Percentiles rank a stretch among this genome's conserved stretches.
Conservation (phyloP, 1,140 invertebrate species). For the Cydia strobilella region DNA sequence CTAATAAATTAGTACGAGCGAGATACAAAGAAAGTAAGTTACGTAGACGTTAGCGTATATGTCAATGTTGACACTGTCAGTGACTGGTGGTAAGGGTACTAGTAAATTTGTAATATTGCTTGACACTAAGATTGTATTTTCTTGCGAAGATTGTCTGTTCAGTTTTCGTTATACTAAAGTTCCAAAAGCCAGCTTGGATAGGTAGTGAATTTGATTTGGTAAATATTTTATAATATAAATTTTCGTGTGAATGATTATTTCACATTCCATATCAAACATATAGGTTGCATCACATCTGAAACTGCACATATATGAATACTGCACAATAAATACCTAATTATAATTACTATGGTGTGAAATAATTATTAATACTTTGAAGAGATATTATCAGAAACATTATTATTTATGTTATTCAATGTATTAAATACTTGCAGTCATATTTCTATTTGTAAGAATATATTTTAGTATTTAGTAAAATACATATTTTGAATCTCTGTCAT, state of each 20-base stretch:
- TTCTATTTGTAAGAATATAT: conserved; percentile 33
- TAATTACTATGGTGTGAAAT: conserved; percentile 1
- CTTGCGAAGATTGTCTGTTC: not conserved
- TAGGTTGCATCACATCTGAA: conserved; percentile 6
- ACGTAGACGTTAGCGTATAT: too few relatives aligned
- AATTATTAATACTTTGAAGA: conserved; percentile 31
- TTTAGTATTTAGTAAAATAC: conserved; percentile 42
- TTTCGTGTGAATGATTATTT: conserved; percentile 11
- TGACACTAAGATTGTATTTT: not conserved
- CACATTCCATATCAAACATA: not conserved
- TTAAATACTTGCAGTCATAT: conserved; percentile 31
- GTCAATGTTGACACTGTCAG: too few relatives aligned
- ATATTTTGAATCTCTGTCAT: conserved; percentile 57
- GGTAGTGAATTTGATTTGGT: not conserved
- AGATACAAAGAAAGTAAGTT: too few relatives aligned
- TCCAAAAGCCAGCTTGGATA: not conserved
- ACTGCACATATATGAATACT: not conserved
- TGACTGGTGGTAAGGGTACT: too few relatives aligned
- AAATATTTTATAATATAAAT: not conserved
- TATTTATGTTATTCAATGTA: conserved; percentile 34
- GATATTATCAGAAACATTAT: conserved; percentile 42
- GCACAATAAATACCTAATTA: not conserved
- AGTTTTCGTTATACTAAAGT: not conserved
- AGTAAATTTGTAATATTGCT: conserved; percentile 2
- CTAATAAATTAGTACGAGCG: too few relatives aligned